Conservation (phyloP, 2,113 vertebrate genomes). For the human (Homo sapiens) region GRCh38 chr11:35957001-35957500, state of each 20-base stretch:
- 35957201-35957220: neutral
- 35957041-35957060: neutral
- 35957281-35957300: neutral
- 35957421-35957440: neutral
- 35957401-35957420: rapidly evolving
- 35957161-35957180: neutral
- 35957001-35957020: too few species aligned
- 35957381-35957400: neutral
- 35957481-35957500: neutral
- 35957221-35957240: neutral
- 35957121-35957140: neutral
- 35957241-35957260: neutral
- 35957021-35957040: neutral
- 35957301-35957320: neutral
- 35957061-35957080: neutral
- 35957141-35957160: neutral
- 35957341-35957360: neutral
- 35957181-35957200: neutral
- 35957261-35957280: neutral
- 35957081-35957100: neutral
- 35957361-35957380: neutral
- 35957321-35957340: neutral
- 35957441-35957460: neutral
- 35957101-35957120: neutral
- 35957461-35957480: neutral